A percentile compares a stretch with the other conserved stretches of the same genome.
These are phyloP conservation scores for Harpalus rubripes DNA, from an alignment of 2,888 invertebrate genomes.

Conservation along the genomic window DNA sequence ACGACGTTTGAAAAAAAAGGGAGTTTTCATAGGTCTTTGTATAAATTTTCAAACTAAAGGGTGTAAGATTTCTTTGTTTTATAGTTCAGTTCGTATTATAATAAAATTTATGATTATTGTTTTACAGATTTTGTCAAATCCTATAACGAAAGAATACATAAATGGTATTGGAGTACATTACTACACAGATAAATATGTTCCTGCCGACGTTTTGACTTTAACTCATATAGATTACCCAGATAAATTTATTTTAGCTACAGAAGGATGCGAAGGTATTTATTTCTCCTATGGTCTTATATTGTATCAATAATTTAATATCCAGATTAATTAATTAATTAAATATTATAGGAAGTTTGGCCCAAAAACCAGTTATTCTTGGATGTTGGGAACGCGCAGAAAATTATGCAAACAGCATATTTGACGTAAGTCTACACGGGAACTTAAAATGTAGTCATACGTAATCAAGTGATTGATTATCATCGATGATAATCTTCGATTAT, in stretches of 20 bases:
- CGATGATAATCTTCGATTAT: too few species aligned
- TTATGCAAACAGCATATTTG: slow-evolving; percentile 83
- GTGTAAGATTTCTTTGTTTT: too few species aligned
- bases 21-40: too few species aligned
- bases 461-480: too few species aligned
- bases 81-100: too few species aligned
- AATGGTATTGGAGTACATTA: slow-evolving; percentile 65
- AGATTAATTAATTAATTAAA: neutral
- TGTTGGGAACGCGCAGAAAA: slow-evolving; percentile 86
- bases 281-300: too few species aligned
- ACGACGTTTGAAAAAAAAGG: too few species aligned
- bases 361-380: slow-evolving; percentile 80
- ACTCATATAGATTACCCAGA: slow-evolving; percentile 59
- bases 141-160: slow-evolving; percentile 14
- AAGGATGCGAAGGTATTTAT: slow-evolving; percentile 60
- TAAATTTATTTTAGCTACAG: slow-evolving; percentile 62
- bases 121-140: slow-evolving; percentile 47
- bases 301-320: neutral
- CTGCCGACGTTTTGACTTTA: slow-evolving; percentile 59
- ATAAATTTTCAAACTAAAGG: too few species aligned
- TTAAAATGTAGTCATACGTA: neutral
- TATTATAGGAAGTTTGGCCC: slow-evolving; percentile 21
- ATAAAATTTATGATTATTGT: neutral
- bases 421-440: slow-evolving; percentile 75
- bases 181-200: slow-evolving; percentile 61